A percentile compares a stretch with the other conserved stretches of the same genome.
Conservation (phyloP, 2,888 invertebrate species). For the Agapetus fuscipes region DNA sequence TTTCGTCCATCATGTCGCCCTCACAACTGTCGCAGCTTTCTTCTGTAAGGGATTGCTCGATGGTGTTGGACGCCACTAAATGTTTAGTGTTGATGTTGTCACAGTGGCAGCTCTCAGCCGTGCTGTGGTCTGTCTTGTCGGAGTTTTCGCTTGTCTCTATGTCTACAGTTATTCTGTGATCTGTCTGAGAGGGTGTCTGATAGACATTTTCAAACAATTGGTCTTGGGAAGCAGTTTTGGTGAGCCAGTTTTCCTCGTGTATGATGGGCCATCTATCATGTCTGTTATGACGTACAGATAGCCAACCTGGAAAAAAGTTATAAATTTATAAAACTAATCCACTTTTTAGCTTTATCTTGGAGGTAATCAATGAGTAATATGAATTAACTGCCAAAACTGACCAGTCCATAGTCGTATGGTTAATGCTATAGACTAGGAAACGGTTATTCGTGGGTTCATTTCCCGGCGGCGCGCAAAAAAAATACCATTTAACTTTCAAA, state of each 20-base stretch:
- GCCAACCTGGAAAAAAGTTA: slow-evolving; percentile 47
- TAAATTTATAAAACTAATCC: slow-evolving; percentile 2
- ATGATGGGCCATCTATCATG: slow-evolving; percentile 70
- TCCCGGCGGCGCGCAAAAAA: too few species aligned
- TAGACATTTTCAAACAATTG: slow-evolving; percentile 31
- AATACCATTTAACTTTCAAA: too few species aligned
- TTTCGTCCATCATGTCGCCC: slow-evolving; percentile 33
- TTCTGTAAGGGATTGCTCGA: slow-evolving; percentile 24
- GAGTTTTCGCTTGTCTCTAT: slow-evolving; percentile 39
- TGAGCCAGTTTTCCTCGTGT: slow-evolving; percentile 52
- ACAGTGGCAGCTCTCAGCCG: slow-evolving; percentile 36
- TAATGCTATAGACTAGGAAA: too few species aligned
- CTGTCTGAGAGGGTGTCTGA: slow-evolving; percentile 31
- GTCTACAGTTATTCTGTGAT: slow-evolving; percentile 29
- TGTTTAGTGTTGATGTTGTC: slow-evolving; percentile 24
- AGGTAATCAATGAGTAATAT: not conserved
- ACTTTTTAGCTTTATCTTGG: too few species aligned
- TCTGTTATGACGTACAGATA: slow-evolving; percentile 65
- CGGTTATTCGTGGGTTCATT: too few species aligned
- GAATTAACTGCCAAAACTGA: not conserved
- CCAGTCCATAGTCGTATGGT: too few species aligned
- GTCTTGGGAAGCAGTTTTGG: slow-evolving; percentile 35
- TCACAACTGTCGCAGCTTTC: slow-evolving; percentile 27
- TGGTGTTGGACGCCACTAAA: slow-evolving; percentile 22
- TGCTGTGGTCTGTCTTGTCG: slow-evolving; percentile 41